phyloP scores from a whole-genome alignment of 2,797 vertebrate species.

The Etheostoma perlongum region DNA sequence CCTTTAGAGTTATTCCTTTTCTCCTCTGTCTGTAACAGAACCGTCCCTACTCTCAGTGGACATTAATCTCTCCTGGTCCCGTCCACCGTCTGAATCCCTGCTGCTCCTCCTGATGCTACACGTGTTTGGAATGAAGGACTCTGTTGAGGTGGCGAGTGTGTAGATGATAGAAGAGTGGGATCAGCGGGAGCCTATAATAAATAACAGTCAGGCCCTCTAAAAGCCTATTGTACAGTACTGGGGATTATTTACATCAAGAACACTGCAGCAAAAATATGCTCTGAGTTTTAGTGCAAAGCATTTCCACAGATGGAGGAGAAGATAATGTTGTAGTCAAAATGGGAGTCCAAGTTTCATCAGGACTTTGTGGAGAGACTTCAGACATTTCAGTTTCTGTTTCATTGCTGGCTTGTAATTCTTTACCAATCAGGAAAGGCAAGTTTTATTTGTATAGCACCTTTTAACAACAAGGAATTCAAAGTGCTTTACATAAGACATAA shows the following conservation, averaged over 20 bases:
- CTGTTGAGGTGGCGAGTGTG: conserved; percentile 27
- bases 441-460: neutral
- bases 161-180: conserved; percentile 13
- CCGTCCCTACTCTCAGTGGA: conserved; percentile 9
- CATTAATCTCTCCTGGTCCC: conserved; percentile 29
- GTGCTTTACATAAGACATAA: neutral
- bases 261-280: conserved; percentile 44
- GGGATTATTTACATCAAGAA: conserved; percentile 52
- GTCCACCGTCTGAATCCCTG: conserved; percentile 14
- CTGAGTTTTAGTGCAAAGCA: conserved; percentile 45
- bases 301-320: conserved; percentile 57
- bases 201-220: conserved; percentile 63
- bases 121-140: conserved; percentile 60
- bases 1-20: conserved; percentile 10
- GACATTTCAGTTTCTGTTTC: conserved; percentile 14
- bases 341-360: conserved; percentile 33
- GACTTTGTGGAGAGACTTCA: conserved; percentile 21
- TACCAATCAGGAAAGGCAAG: neutral
- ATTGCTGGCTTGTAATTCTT: neutral
- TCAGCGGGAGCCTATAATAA: conserved; percentile 53
- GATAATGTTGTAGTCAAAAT: conserved; percentile 42
- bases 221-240: conserved; percentile 48
- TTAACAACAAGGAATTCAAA: neutral
- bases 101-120: conserved; percentile 33
- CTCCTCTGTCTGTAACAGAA: conserved; percentile 23